These are phyloP conservation scores for Bos indicus DNA, from an alignment of 2,113 vertebrate genomes.

Conservation along the genomic window DNA sequence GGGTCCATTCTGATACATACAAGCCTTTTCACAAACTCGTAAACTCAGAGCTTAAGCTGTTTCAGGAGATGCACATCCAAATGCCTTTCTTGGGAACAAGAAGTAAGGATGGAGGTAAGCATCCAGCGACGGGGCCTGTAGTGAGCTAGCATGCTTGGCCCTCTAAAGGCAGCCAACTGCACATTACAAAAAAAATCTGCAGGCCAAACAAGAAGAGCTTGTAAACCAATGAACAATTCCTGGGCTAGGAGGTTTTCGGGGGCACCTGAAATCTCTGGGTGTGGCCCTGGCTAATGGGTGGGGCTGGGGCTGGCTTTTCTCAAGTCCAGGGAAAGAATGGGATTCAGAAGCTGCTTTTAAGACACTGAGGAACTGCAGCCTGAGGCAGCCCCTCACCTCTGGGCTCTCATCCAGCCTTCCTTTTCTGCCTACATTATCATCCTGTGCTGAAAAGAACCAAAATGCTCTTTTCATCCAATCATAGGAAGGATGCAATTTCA, in stretches of 20 bases:
- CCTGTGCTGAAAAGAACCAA: neutral
- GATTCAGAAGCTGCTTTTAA: neutral
- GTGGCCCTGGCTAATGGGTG: neutral
- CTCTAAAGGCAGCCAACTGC: neutral
- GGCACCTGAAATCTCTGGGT: neutral
- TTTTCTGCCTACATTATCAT: neutral
- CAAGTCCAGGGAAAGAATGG: neutral
- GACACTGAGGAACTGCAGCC: neutral
- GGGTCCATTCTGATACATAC: neutral
- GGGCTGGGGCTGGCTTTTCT: neutral
- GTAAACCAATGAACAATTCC: neutral
- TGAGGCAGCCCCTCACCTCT: rapidly evolving
- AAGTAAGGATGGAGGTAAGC: neutral
- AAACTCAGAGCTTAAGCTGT: neutral
- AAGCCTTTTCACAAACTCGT: neutral
- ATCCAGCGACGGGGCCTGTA: neutral
- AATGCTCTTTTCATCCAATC: neutral
- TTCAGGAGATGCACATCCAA: neutral
- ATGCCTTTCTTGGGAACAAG: neutral
- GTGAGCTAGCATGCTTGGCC: neutral
- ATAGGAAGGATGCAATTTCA: neutral
- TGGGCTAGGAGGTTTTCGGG: neutral
- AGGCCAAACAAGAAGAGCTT: neutral
- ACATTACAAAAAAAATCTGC: neutral
- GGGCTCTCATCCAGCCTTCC: neutral